phyloP scores from a whole-genome alignment of 2,113 vertebrate genomes.

The Chaenocephalus aceratus region DNA sequence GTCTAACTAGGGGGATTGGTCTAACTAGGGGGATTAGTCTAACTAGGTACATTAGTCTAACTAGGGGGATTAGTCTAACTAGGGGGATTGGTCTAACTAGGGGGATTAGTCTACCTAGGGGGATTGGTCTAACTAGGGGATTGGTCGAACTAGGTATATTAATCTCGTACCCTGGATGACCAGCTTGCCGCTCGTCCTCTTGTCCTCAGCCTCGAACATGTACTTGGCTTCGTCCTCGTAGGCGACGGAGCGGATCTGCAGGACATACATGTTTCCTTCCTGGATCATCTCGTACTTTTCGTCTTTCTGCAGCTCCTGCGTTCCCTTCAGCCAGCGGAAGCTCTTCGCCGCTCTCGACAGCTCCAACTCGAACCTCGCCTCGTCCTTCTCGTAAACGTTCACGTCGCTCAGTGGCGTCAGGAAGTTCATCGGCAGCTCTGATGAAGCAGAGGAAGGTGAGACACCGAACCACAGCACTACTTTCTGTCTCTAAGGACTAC shows the following conservation, averaged over 20 bases:
- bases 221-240: slow-evolving; percentile 98
- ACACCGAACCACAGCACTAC: too few relatives aligned
- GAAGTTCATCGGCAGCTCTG: slow-evolving; percentile 96
- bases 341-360: slow-evolving; percentile 92
- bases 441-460: not conserved
- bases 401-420: slow-evolving; percentile 91
- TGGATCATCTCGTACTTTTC: slow-evolving; percentile 89
- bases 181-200: slow-evolving; percentile 90
- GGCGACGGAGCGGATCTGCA: slow-evolving; percentile 89
- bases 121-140: too few relatives aligned
- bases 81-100: too few relatives aligned
- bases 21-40: too few relatives aligned
- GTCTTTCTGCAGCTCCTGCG: slow-evolving; percentile 88
- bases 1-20: too few relatives aligned
- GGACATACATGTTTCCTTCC: slow-evolving; percentile 87
- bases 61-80: too few relatives aligned
- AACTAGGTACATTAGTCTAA: too few relatives aligned
- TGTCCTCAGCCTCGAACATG: slow-evolving; percentile 97
- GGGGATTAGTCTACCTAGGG: too few relatives aligned
- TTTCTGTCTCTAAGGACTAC: too few relatives aligned
- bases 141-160: too few relatives aligned
- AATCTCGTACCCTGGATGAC: slow-evolving; percentile 90
- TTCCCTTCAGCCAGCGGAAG: slow-evolving; percentile 95
- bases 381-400: slow-evolving; percentile 97
- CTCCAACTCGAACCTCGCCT: slow-evolving; percentile 94